A percentile compares a stretch with the other conserved stretches of the same genome.
phyloP scores from a whole-genome alignment of 2,113 vertebrate species.

The Mohoua ochrocephala region DNA sequence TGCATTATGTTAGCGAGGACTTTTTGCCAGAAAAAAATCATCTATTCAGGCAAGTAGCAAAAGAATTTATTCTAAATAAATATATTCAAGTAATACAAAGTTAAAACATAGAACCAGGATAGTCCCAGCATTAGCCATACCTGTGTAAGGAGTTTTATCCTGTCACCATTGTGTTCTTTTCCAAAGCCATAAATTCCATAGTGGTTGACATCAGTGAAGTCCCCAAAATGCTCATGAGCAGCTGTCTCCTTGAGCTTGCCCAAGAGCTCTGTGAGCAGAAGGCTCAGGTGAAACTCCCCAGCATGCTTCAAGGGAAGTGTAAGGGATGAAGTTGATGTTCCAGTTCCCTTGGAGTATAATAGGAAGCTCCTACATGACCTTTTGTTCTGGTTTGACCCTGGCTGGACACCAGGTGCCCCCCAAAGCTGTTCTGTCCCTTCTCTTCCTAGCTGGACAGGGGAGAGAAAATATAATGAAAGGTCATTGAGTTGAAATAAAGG shows the following conservation, averaged over 20 bases:
- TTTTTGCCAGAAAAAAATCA: background rate
- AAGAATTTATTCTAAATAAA: background rate
- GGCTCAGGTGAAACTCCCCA: background rate
- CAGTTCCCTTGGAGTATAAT: background rate
- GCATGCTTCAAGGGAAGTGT: accelerated
- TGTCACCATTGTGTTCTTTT: background rate
- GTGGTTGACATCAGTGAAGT: background rate
- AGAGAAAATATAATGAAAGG: background rate
- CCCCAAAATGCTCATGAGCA: background rate
- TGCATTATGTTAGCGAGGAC: background rate
- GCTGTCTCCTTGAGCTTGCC: background rate
- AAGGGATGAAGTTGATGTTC: background rate
- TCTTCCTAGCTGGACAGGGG: background rate
- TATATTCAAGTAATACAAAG: background rate
- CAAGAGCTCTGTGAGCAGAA: background rate
- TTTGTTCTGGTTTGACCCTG: background rate
- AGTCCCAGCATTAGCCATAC: background rate
- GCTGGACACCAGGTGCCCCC: background rate
- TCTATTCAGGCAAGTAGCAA: background rate
- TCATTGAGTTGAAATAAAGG: background rate
- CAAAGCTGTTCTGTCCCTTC: background rate
- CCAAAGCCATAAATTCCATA: background rate
- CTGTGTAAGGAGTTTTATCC: background rate
- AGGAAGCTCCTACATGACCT: background rate
- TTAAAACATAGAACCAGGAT: background rate